These are phyloP conservation scores for Cosmopolites sordidus DNA, from an alignment of 2,888 invertebrate species.

Conservation along the genomic window DNA sequence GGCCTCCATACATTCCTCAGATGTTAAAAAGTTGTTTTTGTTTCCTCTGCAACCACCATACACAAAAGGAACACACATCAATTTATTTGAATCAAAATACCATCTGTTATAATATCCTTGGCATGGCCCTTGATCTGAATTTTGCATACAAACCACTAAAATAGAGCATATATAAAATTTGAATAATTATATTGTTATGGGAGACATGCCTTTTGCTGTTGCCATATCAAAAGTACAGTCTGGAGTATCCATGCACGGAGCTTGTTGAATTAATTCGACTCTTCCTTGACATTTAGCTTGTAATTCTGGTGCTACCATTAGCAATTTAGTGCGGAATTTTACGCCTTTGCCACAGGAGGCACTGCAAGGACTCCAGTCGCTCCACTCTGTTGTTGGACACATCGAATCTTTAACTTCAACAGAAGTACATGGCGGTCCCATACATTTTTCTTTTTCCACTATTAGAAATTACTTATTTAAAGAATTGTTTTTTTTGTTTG, in stretches of 20 bases:
- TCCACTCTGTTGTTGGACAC: slow-evolving; percentile 84
- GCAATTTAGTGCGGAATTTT: slow-evolving; percentile 65
- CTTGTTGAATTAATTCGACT: slow-evolving; percentile 72
- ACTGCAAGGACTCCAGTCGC: slow-evolving; percentile 89
- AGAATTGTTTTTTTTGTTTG: not conserved
- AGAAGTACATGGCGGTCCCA: slow-evolving; percentile 57
- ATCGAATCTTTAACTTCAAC: slow-evolving; percentile 57
- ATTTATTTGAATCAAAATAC: slow-evolving; percentile 71
- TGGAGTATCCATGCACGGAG: slow-evolving; percentile 61
- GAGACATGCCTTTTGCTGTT: slow-evolving; percentile 65
- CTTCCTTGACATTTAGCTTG: slow-evolving; percentile 63
- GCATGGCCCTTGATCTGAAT: slow-evolving; percentile 79
- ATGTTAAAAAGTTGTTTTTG: slow-evolving; percentile 83
- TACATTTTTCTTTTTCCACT: slow-evolving; percentile 79
- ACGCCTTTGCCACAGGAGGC: slow-evolving; percentile 84
- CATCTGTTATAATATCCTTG: slow-evolving; percentile 82
- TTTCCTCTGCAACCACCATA: slow-evolving; percentile 91
- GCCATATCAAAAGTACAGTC: slow-evolving; percentile 70
- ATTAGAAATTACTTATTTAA: not conserved
- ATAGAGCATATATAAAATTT: slow-evolving; percentile 13
- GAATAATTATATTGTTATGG: slow-evolving; percentile 9
- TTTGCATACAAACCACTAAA: slow-evolving; percentile 78
- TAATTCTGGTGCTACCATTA: slow-evolving; percentile 61
- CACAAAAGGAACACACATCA: slow-evolving; percentile 79
- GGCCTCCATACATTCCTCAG: slow-evolving; percentile 69